These are phyloP conservation scores for Drosophila seclusa DNA, from an alignment of 2,888 invertebrate genomes.

Conservation along the genomic window DNA sequence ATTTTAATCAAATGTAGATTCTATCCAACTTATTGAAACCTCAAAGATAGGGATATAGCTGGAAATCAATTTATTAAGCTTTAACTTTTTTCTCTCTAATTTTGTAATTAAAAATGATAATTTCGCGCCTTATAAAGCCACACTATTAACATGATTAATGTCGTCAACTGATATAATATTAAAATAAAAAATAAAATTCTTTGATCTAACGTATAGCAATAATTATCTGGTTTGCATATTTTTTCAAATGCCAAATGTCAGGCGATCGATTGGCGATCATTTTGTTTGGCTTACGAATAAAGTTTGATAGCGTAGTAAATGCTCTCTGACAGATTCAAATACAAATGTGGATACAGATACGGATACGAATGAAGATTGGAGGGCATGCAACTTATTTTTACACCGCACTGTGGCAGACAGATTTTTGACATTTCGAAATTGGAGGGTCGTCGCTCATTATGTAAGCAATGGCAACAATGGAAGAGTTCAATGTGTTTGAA, in stretches of 20 bases:
- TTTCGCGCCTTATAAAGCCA: background rate
- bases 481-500: conserved; percentile 65
- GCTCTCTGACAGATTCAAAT: conserved; percentile 11
- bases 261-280: conserved; percentile 38
- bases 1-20: background rate
- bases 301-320: conserved; percentile 8
- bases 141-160: background rate
- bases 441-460: conserved; percentile 45
- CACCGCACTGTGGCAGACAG: conserved; percentile 35
- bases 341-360: conserved; percentile 2
- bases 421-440: conserved; percentile 57
- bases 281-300: conserved; percentile 15
- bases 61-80: background rate
- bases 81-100: background rate
- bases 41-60: background rate
- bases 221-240: conserved; percentile 7
- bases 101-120: background rate
- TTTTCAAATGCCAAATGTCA: conserved; percentile 43
- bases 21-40: background rate
- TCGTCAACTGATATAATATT: background rate
- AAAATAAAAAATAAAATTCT: background rate
- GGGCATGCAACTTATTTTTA: conserved; percentile 57
- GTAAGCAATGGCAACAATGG: conserved; percentile 55
- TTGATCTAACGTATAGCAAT: background rate
- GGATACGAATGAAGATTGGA: conserved; percentile 34